These are phyloP conservation scores for Brachymystax lenok DNA, from an alignment of 2,797 vertebrate genomes.

Conservation along the genomic window DNA sequence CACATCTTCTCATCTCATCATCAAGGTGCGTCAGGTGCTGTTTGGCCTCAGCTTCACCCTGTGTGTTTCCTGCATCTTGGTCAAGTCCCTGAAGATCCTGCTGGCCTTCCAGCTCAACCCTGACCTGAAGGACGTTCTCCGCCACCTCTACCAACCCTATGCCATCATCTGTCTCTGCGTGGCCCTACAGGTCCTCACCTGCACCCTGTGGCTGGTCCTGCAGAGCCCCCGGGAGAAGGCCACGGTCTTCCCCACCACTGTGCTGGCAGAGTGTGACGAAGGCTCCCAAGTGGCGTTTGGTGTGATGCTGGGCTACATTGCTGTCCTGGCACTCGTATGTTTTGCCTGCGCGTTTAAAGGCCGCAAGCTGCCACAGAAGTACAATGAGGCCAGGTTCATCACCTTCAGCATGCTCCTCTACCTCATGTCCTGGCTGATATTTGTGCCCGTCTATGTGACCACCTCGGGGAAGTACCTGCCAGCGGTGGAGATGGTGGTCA, in stretches of 20 bases:
- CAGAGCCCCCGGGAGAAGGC: conserved; percentile 68
- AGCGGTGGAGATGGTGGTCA: conserved; percentile 87
- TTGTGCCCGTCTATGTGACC: conserved; percentile 83
- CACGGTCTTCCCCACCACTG: conserved; percentile 55
- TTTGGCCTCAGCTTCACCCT: conserved; percentile 87
- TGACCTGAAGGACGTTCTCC: conserved; percentile 74
- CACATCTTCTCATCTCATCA: no score
- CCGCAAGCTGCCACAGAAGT: conserved; percentile 87
- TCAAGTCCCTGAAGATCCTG: conserved; percentile 88
- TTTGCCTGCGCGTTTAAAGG: conserved; percentile 88
- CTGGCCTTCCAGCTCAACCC: conserved; percentile 87
- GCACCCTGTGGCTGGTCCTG: conserved; percentile 56
- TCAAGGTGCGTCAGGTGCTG: conserved; percentile 79
- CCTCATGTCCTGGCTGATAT: conserved; percentile 88
- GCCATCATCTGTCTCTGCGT: conserved; percentile 24
- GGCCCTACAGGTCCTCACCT: no score
- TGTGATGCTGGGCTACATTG: conserved; percentile 83
- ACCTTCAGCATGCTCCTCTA: conserved; percentile 92
- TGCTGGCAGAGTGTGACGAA: conserved; percentile 83
- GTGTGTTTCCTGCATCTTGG: conserved; percentile 87
- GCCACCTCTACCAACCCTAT: conserved; percentile 74
- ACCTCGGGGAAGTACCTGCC: conserved; percentile 84
- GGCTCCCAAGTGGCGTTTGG: conserved; percentile 82
- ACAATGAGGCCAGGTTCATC: conserved; percentile 90
- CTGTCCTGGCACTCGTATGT: conserved; percentile 81